A percentile compares a stretch with the other conserved stretches of the same genome.
Evolutionary conservation across 2,888 invertebrate genomes (phyloP).

Genomic region (Allophyes oxyacanthae): DNA sequence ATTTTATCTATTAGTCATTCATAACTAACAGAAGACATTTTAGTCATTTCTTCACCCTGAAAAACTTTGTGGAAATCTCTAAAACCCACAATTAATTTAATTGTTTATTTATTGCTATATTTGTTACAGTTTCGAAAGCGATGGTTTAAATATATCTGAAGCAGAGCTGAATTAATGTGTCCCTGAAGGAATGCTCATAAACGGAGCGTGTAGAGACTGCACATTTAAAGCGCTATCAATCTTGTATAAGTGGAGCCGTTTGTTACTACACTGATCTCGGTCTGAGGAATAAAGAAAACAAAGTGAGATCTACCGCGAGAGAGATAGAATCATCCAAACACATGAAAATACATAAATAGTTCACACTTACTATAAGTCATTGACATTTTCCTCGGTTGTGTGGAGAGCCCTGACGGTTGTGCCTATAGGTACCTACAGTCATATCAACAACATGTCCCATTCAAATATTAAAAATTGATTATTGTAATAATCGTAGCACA

Average conservation of each 20-base stretch:
- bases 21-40: no score
- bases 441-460: no score
- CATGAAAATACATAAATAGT: not conserved
- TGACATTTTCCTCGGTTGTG: no score
- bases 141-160: constrained; percentile 19
- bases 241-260: constrained; percentile 18
- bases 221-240: constrained; percentile 29
- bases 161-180: constrained; percentile 7
- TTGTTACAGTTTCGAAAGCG: constrained; percentile 5
- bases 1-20: no score
- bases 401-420: no score
- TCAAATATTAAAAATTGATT: no score
- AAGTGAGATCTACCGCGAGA: not conserved
- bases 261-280: constrained; percentile 13
- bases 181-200: constrained; percentile 39
- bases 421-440: no score
- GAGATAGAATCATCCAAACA: not conserved
- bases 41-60: no score
- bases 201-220: constrained; percentile 13
- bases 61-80: no score
- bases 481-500: no score
- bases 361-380: no score
- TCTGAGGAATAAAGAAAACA: not conserved
- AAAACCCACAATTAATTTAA: constrained; percentile 9
- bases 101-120: constrained; percentile 5